Conservation (phyloP, 1,140 invertebrate genomes). For the Samia ricini region DNA sequence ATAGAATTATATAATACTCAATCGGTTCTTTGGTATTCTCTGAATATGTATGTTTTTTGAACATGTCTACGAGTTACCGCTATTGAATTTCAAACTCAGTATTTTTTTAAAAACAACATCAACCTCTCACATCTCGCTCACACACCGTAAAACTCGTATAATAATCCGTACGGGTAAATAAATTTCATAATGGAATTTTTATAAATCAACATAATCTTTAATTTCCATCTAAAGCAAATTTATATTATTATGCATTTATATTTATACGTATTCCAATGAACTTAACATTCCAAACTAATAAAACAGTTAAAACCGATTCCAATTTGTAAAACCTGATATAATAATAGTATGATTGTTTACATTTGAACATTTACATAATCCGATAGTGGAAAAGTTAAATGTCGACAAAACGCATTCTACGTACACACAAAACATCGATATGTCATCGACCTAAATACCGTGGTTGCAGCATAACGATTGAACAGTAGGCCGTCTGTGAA, state of each 20-base stretch:
- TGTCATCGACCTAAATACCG: constrained; percentile 66
- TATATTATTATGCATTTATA: background rate
- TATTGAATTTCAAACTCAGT: background rate
- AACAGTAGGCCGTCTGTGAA: constrained; percentile 62
- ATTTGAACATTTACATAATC: background rate
- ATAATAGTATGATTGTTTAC: background rate
- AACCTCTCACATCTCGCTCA: background rate
- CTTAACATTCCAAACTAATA: background rate
- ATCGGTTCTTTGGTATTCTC: too few species aligned
- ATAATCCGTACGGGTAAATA: too few species aligned
- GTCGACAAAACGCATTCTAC: constrained; percentile 1
- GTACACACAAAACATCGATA: too few species aligned
- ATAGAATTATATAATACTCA: too few species aligned
- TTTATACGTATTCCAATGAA: too few species aligned
- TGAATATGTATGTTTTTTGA: background rate
- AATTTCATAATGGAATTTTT: background rate
- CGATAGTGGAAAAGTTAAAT: background rate
- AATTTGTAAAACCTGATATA: constrained; percentile 1
- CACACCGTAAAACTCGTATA: background rate
- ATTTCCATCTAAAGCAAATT: background rate
- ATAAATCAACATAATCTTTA: background rate
- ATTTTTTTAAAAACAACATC: background rate
- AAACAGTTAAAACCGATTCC: background rate
- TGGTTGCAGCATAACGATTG: constrained; percentile 32
- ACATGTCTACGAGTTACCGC: background rate